Conservation (phyloP, 1,140 invertebrate species). For the Lepidotrigona ventralis region DNA sequence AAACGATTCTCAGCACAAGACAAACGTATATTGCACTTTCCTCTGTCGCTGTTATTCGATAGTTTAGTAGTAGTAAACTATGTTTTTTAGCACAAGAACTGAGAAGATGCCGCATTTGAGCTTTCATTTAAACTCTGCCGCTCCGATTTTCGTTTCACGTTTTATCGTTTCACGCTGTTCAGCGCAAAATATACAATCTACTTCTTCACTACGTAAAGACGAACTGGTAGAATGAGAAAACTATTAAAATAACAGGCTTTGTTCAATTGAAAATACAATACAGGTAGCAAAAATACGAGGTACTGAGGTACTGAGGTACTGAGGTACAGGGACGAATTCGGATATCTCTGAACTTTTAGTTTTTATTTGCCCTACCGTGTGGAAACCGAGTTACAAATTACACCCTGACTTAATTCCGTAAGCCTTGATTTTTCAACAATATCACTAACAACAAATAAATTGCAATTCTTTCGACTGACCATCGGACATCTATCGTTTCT, state of each 20-base stretch:
- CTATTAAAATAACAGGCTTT: background rate
- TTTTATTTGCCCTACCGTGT: background rate
- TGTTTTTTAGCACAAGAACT: slow-evolving; percentile 22
- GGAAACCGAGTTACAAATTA: slow-evolving; percentile 29
- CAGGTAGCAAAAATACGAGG: slow-evolving; percentile 20
- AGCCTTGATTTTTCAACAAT: slow-evolving; percentile 13
- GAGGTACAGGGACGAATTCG: slow-evolving; percentile 11
- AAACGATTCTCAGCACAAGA: slow-evolving; percentile 10
- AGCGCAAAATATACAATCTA: slow-evolving; percentile 7
- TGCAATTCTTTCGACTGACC: slow-evolving; percentile 2
- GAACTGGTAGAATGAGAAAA: background rate
- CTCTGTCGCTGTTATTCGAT: background rate
- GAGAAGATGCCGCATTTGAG: slow-evolving; percentile 42
- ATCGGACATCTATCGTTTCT: slow-evolving; percentile 24
- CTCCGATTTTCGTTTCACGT: slow-evolving; percentile 21
- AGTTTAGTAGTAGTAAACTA: slow-evolving; percentile 11
- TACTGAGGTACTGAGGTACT: background rate
- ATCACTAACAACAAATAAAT: slow-evolving; percentile 9
- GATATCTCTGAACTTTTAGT: slow-evolving; percentile 15
- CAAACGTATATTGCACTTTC: slow-evolving; percentile 5
- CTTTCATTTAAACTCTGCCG: slow-evolving; percentile 46
- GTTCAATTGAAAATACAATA: background rate
- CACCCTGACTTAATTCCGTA: slow-evolving; percentile 26
- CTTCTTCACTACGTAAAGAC: background rate
- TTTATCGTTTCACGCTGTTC: slow-evolving; percentile 24